phyloP scores from a whole-genome alignment of 2,888 invertebrate genomes.

The Entomobrya proxima region DNA sequence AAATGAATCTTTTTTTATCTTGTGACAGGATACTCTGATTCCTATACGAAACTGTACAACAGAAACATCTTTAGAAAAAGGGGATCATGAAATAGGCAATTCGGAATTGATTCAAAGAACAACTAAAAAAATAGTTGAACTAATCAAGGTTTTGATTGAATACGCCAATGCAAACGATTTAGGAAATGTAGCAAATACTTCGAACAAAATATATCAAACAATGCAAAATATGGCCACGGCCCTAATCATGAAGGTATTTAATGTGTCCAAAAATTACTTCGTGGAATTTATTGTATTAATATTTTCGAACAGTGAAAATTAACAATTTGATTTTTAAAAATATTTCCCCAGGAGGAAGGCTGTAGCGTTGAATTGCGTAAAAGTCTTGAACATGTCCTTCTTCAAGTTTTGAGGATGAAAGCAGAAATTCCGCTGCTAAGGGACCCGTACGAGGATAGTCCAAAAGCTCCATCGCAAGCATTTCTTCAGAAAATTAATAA shows the following conservation, averaged over 20 bases:
- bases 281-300: not conserved
- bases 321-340: not conserved
- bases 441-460: conserved; percentile 31
- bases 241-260: conserved; percentile 68
- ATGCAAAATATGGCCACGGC: conserved; percentile 69
- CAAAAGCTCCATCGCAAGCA: conserved; percentile 17
- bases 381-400: conserved; percentile 68
- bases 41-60: conserved; percentile 66
- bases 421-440: conserved; percentile 69
- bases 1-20: not conserved
- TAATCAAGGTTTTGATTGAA: conserved; percentile 73
- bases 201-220: conserved; percentile 70
- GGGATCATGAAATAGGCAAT: conserved; percentile 25
- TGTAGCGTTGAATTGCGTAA: conserved; percentile 57
- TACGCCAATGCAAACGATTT: conserved; percentile 70
- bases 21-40: conserved; percentile 46
- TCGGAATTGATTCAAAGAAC: conserved; percentile 70
- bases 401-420: conserved; percentile 73
- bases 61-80: conserved; percentile 52
- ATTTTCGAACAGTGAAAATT: not conserved
- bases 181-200: conserved; percentile 66
- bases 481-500: conserved; percentile 72
- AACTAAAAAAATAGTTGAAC: conserved; percentile 72
- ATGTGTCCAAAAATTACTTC: no score
- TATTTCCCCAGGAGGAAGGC: conserved; percentile 38